Base-by-base conservation (phyloP, 2,113 vertebrate species). In the Capreolus pygargus region DNA sequence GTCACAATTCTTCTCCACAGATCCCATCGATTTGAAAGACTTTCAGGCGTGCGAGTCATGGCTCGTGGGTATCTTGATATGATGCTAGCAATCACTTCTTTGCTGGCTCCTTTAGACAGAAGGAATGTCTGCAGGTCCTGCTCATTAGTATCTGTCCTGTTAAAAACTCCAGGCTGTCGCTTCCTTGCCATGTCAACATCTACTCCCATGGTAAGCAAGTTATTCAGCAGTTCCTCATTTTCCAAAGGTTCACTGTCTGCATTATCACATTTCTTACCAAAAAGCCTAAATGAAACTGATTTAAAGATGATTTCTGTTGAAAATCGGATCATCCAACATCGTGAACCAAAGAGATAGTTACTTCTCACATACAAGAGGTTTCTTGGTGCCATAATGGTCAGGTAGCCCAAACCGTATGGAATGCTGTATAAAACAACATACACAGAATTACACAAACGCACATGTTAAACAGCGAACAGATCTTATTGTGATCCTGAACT, bases 1-100 rank as follows among this genome's bases (percentile, higher is more conserved):
- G 86, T 88, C 57, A 99, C 98, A 97, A 99, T 97, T 60, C 85
- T 99, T 96, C 98, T 98, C 99, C 99, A 99, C 14, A 99, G 98
- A 76, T 98, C 33, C 99, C 99, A 99, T 14, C 99, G 98, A 93
- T 99, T 95, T 89, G 99, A 98, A 95, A 99, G 96, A 97, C 99
- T 98, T 2, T 99, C 92, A 4, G 94, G 17, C 0, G 99, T 99
- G 33, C 99, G 98, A 0, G 99, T 99, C 93, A 99, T 99, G 36
- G 98, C 97, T 0, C 99, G 98, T 16, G 98, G 99, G 90, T 99
- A 99, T 45, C 99, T 98, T 25, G 99, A 99, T 92, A 99, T 99
- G 47, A 99, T 99, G 88, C 98, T 97, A 28, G 99, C 99, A 15
- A 99, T 97, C 1, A 97, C 76, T 84, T 98, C 92, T 23, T 64